Evolutionary conservation across 2,888 invertebrate genomes (phyloP).

Genomic region (Yponomeuta plumbellus): DNA sequence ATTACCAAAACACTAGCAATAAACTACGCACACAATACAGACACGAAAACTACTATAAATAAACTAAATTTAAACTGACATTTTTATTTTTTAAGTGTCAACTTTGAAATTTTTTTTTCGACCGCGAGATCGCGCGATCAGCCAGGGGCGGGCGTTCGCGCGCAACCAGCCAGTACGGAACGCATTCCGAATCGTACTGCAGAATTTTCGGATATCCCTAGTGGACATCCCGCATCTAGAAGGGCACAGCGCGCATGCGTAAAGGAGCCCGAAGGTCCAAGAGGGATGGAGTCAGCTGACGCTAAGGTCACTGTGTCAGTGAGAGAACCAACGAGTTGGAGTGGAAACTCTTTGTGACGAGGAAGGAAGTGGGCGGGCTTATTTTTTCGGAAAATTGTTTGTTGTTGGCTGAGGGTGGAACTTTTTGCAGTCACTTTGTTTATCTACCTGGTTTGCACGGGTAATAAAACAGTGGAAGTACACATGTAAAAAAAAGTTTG

Average conservation of each 20-base stretch:
- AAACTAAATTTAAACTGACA: neutral
- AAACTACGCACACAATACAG: neutral
- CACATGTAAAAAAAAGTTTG: no score
- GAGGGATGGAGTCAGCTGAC: conserved; percentile 60
- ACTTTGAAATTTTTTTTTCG: neutral
- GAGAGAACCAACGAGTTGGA: conserved; percentile 5
- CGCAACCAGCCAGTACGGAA: conserved; percentile 27
- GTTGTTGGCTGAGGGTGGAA: neutral
- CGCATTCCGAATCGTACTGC: conserved; percentile 48
- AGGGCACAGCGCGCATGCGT: conserved; percentile 48
- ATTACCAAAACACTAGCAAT: neutral
- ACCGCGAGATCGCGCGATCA: neutral
- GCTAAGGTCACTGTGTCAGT: conserved; percentile 67
- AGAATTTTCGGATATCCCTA: conserved; percentile 32
- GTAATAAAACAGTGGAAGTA: no score
- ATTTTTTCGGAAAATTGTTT: neutral
- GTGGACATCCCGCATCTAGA: conserved; percentile 51
- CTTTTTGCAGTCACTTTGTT: neutral
- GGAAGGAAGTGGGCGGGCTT: neutral
- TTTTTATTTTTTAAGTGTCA: neutral
- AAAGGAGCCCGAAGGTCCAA: conserved; percentile 26
- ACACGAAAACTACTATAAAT: no score
- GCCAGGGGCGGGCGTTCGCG: neutral
- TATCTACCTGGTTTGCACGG: no score
- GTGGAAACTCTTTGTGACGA: neutral